phyloP scores from a whole-genome alignment of 2,797 vertebrate species.

The Enteromius treurensis region DNA sequence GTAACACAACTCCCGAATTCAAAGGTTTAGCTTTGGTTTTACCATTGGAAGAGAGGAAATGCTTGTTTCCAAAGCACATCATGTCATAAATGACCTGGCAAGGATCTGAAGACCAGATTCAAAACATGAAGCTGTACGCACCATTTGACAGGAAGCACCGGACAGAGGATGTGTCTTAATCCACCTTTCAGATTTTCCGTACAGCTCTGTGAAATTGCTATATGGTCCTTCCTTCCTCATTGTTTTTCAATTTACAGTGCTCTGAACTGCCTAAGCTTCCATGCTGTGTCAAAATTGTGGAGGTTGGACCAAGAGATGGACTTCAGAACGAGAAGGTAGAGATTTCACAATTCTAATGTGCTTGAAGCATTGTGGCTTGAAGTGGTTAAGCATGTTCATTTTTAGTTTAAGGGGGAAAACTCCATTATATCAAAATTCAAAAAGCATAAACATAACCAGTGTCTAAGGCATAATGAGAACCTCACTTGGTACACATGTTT shows the following conservation, averaged over 20 bases:
- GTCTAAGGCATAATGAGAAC: neutral
- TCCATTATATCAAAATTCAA: neutral
- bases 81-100: conserved; percentile 47
- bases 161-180: conserved; percentile 39
- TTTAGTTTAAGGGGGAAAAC: neutral
- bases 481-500: conserved; percentile 73
- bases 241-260: conserved; percentile 73
- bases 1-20: conserved; percentile 7
- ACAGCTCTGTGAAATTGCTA: conserved; percentile 32
- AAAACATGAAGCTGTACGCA: conserved; percentile 41
- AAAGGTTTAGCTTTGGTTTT: conserved; percentile 43
- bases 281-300: conserved; percentile 90
- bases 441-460: neutral
- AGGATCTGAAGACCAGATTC: conserved; percentile 29
- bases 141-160: conserved; percentile 47
- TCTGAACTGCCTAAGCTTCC: conserved; percentile 78
- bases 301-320: conserved; percentile 95
- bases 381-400: neutral
- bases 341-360: conserved; percentile 5
- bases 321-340: conserved; percentile 97
- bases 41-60: conserved; percentile 37
- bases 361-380: neutral
- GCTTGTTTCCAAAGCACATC: conserved; percentile 32
- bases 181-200: conserved; percentile 47
- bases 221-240: conserved; percentile 28